Conservation (phyloP, 2,113 vertebrate species). For the Rhabdomys dilectus region DNA sequence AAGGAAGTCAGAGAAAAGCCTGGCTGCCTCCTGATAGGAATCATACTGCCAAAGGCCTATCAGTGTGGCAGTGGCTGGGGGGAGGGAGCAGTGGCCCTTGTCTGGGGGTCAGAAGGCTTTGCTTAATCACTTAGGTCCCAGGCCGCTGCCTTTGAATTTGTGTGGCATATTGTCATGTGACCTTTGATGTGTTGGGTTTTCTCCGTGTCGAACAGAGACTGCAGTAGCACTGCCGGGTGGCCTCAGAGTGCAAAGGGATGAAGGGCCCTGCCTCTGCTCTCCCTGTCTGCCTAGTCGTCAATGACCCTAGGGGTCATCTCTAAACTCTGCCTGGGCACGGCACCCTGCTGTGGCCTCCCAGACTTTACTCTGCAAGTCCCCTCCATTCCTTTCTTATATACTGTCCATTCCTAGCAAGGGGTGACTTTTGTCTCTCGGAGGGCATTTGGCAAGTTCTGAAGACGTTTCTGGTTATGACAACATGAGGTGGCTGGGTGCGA, state of each 20-base stretch:
- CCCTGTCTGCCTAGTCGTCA: neutral
- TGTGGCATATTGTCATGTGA: neutral
- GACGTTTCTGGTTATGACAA: neutral
- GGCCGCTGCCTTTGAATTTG: neutral
- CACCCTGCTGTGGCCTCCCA: neutral
- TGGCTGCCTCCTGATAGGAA: neutral
- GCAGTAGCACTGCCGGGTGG: neutral
- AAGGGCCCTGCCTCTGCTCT: neutral
- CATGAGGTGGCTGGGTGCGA: rapidly evolving
- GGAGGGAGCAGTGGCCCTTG: neutral
- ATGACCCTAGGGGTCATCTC: neutral
- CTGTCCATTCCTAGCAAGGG: neutral
- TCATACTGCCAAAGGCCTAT: neutral
- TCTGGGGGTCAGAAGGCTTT: neutral
- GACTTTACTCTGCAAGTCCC: rapidly evolving
- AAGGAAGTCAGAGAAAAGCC: neutral
- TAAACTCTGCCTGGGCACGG: neutral
- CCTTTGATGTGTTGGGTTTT: neutral
- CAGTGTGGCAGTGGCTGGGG: neutral
- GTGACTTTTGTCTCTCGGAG: neutral
- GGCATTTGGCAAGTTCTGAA: neutral
- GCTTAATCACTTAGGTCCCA: neutral
- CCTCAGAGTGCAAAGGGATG: neutral
- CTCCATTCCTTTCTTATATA: neutral
- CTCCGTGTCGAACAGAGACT: neutral